Percentiles rank a stretch among this genome's conserved stretches.
phyloP scores from a whole-genome alignment of 2,797 vertebrate species.

The Halcyon smyrnensis region DNA sequence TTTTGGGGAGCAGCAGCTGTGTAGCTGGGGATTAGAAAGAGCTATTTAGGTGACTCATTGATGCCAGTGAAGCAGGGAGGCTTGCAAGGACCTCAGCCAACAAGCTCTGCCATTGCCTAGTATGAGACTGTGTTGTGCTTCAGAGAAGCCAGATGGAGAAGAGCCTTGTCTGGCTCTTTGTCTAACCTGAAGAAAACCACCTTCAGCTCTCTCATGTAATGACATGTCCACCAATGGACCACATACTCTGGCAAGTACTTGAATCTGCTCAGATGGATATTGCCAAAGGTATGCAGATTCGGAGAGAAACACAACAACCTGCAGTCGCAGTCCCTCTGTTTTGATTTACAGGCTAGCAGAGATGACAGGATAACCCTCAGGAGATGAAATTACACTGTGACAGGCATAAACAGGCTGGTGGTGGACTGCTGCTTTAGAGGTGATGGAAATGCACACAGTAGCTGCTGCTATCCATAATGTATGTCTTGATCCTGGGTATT shows the following conservation, averaged over 20 bases:
- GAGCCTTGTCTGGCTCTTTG: not conserved
- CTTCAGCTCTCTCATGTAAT: not conserved
- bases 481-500: not conserved
- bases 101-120: not conserved
- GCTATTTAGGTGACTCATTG: fast-evolving
- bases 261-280: not conserved
- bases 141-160: not conserved
- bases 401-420: not conserved
- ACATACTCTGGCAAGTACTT: not conserved
- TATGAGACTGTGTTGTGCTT: fast-evolving
- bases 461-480: not conserved
- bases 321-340: fast-evolving
- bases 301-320: not conserved
- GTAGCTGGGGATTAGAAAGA: not conserved
- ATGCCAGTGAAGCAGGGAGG: not conserved
- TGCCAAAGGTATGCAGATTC: not conserved
- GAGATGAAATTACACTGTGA: not conserved
- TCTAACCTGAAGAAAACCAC: not conserved
- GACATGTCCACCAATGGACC: fast-evolving
- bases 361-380: not conserved
- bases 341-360: not conserved
- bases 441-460: not conserved
- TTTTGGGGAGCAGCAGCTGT: not conserved
- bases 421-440: no score
- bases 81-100: not conserved